A percentile compares a stretch with the other conserved stretches of the same genome.
These are phyloP conservation scores for Ectemnius cavifrons DNA, from an alignment of 2,888 invertebrate genomes.

Conservation along the genomic window DNA sequence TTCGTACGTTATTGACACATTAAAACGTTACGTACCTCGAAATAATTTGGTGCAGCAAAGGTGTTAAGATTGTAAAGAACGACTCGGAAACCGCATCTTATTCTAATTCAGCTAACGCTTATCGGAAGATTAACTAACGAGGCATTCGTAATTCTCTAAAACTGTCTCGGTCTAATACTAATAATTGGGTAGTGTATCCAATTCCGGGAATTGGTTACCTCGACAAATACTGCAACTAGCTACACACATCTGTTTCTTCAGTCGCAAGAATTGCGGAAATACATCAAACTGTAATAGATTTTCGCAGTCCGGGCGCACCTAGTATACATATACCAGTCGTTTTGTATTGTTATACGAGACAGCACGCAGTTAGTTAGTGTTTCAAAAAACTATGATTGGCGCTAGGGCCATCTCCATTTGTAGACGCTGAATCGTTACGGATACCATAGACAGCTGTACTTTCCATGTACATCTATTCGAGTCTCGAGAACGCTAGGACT, in stretches of 20 bases:
- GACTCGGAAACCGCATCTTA: constrained; percentile 40
- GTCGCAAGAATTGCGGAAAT: constrained; percentile 35
- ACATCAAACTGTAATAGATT: constrained; percentile 35
- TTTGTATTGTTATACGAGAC: constrained; percentile 36
- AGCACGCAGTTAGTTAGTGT: constrained; percentile 18
- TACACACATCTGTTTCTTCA: constrained; percentile 43
- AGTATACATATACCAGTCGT: constrained; percentile 30
- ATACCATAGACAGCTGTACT: constrained; percentile 44
- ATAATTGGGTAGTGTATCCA: constrained; percentile 47
- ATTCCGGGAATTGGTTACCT: constrained; percentile 34
- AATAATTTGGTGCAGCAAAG: constrained; percentile 63
- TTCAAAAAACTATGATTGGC: constrained; percentile 19
- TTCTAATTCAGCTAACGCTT: constrained; percentile 39
- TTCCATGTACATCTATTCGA: constrained; percentile 41
- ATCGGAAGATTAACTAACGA: constrained; percentile 42
- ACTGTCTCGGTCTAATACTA: constrained; percentile 55
- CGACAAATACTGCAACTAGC: constrained; percentile 56
- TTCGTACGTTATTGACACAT: constrained; percentile 36
- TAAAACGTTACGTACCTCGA: constrained; percentile 33
- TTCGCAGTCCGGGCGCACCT: constrained; percentile 25
- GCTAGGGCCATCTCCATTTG: constrained; percentile 22
- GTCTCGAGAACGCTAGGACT: constrained; percentile 49
- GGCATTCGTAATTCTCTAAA: constrained; percentile 37
- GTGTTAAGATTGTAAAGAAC: constrained; percentile 30
- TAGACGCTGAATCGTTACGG: constrained; percentile 48